Evolutionary conservation across 1,140 invertebrate species (phyloP), one percentile per base, ranked within the genome.

Genomic region (Linepithema humile): DNA sequence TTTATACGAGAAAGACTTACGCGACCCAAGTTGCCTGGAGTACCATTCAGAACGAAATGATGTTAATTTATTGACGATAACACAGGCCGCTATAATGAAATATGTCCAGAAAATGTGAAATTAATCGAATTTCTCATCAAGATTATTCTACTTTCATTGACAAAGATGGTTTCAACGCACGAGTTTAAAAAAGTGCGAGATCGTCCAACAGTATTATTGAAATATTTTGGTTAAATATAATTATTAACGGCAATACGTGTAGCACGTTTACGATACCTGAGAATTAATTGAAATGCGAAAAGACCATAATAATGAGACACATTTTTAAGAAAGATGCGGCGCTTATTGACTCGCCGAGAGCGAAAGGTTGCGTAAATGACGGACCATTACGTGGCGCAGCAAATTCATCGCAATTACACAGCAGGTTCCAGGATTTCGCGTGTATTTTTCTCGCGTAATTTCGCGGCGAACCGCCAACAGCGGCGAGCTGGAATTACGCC

Each of bases 381-480:
- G n/a, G 26, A 23, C 40, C 57, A 59, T 75, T 75, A 75, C 40
- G 57, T 23, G 12, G 29, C 73, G 4, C n/a, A 17, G 40, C 12
- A 38, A 62, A 75, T 62, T 62, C 55, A 38, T 35, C 40, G 57
- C 70, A 43, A 59, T 74, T 74, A 74, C 40, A 43, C n/a, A 15
- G 40, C 29, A n/a, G n/a, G 9, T 60, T 45, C 17, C 57, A 26
- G 12, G 12, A 48, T 64, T 62, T 64, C 15, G 15, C 23, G n/a
- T 9, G 48, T 45, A 73, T 72, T 60, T 82, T 82, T 59, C 78
- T 38, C 40, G 5, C n/a, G n/a, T 45, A 72, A 82, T 73, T 82
- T 60, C 40, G 20, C 78, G 26, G 32, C 32, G n/a, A n/a, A 26
- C 20, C 60, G 7, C 6, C 43, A n/a, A 69, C 12, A 70, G 12